Evolutionary conservation across 1,140 invertebrate species (phyloP).

Genomic region (Pectinophora gossypiella): DNA sequence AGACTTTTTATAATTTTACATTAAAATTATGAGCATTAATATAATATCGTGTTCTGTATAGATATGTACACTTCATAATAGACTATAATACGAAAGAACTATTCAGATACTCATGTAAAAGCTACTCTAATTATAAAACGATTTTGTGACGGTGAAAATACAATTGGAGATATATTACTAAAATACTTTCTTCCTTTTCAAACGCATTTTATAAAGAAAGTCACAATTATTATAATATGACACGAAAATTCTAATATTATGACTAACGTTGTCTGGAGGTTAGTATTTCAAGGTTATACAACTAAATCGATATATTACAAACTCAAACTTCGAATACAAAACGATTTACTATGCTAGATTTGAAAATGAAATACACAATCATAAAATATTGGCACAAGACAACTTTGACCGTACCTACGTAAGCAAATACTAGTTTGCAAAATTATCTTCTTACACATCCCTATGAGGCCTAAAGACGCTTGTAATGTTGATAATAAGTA

Average conservation of each 20-base stretch:
- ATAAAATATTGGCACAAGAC: slow-evolving; percentile 52
- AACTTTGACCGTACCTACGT: slow-evolving; percentile 21
- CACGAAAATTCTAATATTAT: too few relatives aligned
- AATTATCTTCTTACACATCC: too few relatives aligned
- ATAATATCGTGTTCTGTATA: slow-evolving; percentile 37
- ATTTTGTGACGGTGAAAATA: neutral
- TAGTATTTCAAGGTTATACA: too few relatives aligned
- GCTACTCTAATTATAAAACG: slow-evolving; percentile 24
- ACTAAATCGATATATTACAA: too few relatives aligned
- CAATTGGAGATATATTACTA: slow-evolving; percentile 7
- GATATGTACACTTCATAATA: slow-evolving; percentile 50
- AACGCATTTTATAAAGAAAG: too few relatives aligned
- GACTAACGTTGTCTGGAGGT: too few relatives aligned
- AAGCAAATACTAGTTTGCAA: too few relatives aligned
- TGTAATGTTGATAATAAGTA: too few relatives aligned
- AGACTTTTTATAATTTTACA: slow-evolving; percentile 40
- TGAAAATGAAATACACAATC: neutral
- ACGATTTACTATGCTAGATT: too few relatives aligned
- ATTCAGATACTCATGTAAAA: slow-evolving; percentile 32
- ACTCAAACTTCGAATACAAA: neutral
- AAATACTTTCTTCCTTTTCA: neutral
- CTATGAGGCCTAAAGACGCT: too few relatives aligned
- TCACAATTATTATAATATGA: too few relatives aligned
- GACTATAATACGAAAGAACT: slow-evolving; percentile 2
- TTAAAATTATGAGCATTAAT: slow-evolving; percentile 60